phyloP scores from a whole-genome alignment of 2,888 invertebrate genomes.

The Eristalis intricaria region DNA sequence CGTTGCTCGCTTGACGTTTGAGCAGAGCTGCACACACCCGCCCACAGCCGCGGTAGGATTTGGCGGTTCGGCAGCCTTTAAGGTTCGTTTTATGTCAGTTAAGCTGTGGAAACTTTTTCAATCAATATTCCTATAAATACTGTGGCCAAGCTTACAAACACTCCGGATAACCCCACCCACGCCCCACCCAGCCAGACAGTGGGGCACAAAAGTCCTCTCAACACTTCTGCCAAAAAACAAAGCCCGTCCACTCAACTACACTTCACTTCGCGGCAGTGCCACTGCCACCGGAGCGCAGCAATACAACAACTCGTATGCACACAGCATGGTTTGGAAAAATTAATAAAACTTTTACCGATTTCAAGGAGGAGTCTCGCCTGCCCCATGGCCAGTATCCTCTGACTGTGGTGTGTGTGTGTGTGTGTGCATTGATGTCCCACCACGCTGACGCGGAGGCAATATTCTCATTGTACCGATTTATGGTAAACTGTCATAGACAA shows the following conservation, averaged over 20 bases:
- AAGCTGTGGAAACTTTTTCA: slow-evolving; percentile 65
- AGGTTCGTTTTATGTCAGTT: slow-evolving; percentile 61
- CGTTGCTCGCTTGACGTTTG: slow-evolving; percentile 17
- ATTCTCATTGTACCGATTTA: slow-evolving; percentile 70
- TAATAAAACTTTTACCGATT: slow-evolving; percentile 69
- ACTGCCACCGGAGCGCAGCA: background rate
- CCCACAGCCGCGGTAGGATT: background rate
- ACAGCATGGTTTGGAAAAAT: slow-evolving; percentile 41
- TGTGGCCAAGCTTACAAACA: slow-evolving; percentile 26
- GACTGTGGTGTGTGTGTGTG: background rate
- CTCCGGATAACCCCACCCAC: background rate
- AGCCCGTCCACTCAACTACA: slow-evolving; percentile 17
- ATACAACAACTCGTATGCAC: background rate
- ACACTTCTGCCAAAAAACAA: slow-evolving; percentile 45
- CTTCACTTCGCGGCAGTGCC: background rate
- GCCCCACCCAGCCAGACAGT: slow-evolving; percentile 1
- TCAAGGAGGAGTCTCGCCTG: slow-evolving; percentile 33
- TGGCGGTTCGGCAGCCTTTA: background rate
- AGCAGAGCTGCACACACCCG: background rate
- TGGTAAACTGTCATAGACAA: slow-evolving; percentile 71
- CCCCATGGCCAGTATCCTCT: background rate
- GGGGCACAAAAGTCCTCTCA: slow-evolving; percentile 14
- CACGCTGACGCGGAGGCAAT: slow-evolving; percentile 38
- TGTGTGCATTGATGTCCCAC: slow-evolving; percentile 37
- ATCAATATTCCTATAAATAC: slow-evolving; percentile 70